Percentiles rank a stretch among this genome's conserved stretches.
These are phyloP conservation scores for Nesogale talazaci DNA, from an alignment of 2,113 vertebrate genomes.

Conservation along the genomic window DNA sequence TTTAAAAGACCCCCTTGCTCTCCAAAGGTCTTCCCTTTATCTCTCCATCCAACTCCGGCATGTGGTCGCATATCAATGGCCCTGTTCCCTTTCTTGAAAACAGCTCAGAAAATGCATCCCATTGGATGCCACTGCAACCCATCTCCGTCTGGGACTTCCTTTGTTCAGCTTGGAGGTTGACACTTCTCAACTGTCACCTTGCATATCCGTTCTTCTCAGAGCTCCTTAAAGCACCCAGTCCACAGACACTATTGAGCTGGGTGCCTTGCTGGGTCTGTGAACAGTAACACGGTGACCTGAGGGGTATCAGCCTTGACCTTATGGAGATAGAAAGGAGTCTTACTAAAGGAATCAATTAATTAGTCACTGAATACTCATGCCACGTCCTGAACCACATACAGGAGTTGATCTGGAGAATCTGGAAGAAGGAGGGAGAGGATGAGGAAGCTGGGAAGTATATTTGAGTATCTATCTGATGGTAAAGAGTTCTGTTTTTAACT, in stretches of 20 bases:
- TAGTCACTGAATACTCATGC: not conserved
- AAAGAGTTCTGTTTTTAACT: not conserved
- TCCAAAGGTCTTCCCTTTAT: conserved; percentile 18
- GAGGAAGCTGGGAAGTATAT: not conserved
- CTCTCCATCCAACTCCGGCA: conserved; percentile 10
- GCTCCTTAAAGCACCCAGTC: not conserved
- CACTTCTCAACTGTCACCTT: not conserved
- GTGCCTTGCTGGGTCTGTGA: not conserved
- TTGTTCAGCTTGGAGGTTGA: not conserved
- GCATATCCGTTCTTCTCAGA: not conserved
- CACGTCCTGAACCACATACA: not conserved
- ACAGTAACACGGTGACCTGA: not conserved
- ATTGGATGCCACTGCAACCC: not conserved
- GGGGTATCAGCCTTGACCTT: not conserved
- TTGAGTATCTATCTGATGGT: not conserved
- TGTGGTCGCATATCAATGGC: not conserved
- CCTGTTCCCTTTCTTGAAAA: conserved; percentile 24
- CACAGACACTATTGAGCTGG: not conserved
- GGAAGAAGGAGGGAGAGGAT: not conserved
- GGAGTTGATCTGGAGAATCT: not conserved
- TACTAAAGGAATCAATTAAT: not conserved
- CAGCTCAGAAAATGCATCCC: conserved; percentile 17
- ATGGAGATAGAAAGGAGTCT: not conserved
- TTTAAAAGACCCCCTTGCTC: conserved; percentile 28
- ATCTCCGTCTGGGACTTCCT: not conserved